Evolutionary conservation across 92 coral and sea anemone genomes (phyloP), one percentile per base, ranked within the genome.

Genomic region (Isaurus tuberculatus): DNA sequence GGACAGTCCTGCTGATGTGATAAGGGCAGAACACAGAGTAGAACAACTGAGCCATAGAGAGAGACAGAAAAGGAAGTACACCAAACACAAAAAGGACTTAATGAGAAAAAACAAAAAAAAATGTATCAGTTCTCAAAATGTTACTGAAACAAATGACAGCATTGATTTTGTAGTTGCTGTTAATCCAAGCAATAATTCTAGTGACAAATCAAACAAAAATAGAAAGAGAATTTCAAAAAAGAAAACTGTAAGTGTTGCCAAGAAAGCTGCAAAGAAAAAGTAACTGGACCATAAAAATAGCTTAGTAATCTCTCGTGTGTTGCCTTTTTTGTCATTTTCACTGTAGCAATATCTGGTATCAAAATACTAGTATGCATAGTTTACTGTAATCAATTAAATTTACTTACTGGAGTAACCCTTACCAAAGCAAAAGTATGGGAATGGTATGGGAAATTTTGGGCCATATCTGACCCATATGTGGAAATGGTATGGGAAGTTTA

Each of bases 1-100:
- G 89, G 92, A 89, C 55, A 89, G 84, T 14, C 92, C 92, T 8
- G 92, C 87, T 11, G 92, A 89, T 71, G 89, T 85, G 0, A 42
- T 89, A 1, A 8, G 89, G 31, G 42, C 73, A 33, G 92, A 89
- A n/a, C 92, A 89, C 65, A 25, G 92, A 7, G 22, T 89, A 23
- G 29, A 46, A 9, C 51, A 42, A 14, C 79, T 89, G 13, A 44
- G 48, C 67, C n/a, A 40, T 37, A 20, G 49, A 23, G 84, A 85
- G 29, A 29, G 85, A 70, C 30, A 5, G 49, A 75, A 83, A 32
- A 53, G 68, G 28, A 83, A 4, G 6, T 46, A 34, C 3, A 23
- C 67, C 46, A 33, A 67, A 17, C 29, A 37, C 13, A 88, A 85
- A 63, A 70, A 65, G 29, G 88, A 75, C 14, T 40, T 85, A 25